These are phyloP conservation scores for Micrastur ruficollis DNA, from an alignment of 2,797 vertebrate species.

Conservation along the genomic window DNA sequence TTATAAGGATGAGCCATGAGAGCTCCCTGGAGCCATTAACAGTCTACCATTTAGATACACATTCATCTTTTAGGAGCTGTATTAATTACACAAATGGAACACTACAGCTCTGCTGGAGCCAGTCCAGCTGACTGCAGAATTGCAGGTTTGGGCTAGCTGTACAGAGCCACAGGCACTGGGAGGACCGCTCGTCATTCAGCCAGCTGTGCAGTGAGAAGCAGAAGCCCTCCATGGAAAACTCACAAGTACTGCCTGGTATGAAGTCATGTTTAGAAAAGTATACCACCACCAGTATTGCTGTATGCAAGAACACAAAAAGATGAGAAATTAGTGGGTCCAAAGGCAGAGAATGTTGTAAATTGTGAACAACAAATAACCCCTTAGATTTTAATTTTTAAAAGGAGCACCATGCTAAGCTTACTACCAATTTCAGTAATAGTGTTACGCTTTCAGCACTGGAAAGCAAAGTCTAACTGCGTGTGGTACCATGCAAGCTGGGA, in stretches of 20 bases:
- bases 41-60: not conserved
- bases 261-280: not conserved
- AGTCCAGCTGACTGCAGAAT: conserved; percentile 44
- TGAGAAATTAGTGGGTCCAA: not conserved
- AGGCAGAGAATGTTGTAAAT: not conserved
- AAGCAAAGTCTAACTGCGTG: not conserved
- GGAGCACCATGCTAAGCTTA: not conserved
- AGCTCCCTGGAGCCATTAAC: conserved; percentile 44
- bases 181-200: not conserved
- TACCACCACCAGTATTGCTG: not conserved
- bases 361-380: not conserved
- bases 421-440: not conserved
- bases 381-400: not conserved
- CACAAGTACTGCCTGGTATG: no score
- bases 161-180: not conserved
- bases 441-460: not conserved
- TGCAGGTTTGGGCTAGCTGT: not conserved
- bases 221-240: not conserved
- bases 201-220: accelerated
- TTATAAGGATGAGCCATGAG: not conserved
- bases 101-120: conserved; percentile 7
- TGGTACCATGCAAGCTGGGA: not conserved
- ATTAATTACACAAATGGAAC: conserved; percentile 68
- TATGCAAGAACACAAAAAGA: not conserved
- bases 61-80: conserved; percentile 51